Conservation (phyloP, 2,888 invertebrate species). For the Schizaphis graminum region DNA sequence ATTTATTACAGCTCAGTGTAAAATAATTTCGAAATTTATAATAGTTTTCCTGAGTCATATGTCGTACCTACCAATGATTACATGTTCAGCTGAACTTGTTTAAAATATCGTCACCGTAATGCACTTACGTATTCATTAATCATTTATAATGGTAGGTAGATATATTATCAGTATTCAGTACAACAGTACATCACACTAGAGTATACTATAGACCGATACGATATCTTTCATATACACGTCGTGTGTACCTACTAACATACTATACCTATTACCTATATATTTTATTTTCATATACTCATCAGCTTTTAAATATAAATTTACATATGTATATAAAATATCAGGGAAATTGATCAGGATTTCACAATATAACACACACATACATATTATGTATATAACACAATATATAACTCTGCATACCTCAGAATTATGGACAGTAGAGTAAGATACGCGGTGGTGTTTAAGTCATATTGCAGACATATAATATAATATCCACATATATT, state of each 20-base stretch:
- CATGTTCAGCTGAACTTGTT: background rate
- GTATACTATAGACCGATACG: background rate
- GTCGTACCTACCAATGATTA: background rate
- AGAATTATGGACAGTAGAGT: background rate
- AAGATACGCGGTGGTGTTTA: background rate
- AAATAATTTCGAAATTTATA: conserved; percentile 3
- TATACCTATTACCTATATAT: background rate
- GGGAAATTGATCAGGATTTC: background rate
- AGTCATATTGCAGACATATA: background rate
- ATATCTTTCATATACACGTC: background rate
- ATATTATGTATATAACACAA: background rate
- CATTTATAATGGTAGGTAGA: background rate
- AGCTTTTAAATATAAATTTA: background rate
- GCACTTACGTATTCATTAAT: background rate
- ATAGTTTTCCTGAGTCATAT: background rate
- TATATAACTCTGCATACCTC: background rate
- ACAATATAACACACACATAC: no score
- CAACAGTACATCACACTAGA: background rate
- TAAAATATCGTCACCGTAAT: background rate
- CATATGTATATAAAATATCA: background rate
- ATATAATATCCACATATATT: background rate
- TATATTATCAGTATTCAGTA: background rate
- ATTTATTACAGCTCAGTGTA: background rate
- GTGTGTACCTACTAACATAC: background rate
- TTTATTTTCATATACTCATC: background rate